Conservation (phyloP, 2,113 vertebrate genomes). For the Limnothrissa miodon region DNA sequence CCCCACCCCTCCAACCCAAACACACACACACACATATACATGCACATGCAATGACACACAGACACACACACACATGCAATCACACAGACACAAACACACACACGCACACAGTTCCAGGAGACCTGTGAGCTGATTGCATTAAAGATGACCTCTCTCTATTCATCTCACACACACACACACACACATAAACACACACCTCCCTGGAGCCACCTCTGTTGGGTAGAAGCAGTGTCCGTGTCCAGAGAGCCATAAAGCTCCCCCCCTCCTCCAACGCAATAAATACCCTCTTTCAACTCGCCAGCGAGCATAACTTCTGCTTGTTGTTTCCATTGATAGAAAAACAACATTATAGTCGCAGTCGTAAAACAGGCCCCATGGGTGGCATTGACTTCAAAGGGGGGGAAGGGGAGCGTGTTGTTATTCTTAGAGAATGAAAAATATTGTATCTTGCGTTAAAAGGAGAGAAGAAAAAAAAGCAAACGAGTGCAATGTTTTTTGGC, state of each 20-base stretch:
- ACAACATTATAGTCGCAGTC: slow-evolving; percentile 32
- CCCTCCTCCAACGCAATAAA: slow-evolving; percentile 38
- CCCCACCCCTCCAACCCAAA: no score
- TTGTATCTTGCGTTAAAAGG: slow-evolving; percentile 24
- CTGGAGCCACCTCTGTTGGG: slow-evolving; percentile 15
- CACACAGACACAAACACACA: no score
- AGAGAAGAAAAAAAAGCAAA: not conserved
- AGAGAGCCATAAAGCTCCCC: slow-evolving; percentile 39
- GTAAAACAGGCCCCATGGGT: slow-evolving; percentile 22
- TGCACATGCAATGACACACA: no score
- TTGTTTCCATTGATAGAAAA: slow-evolving; percentile 47
- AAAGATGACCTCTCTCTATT: no score
- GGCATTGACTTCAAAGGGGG: slow-evolving; percentile 45
- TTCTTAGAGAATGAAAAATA: slow-evolving; percentile 36
- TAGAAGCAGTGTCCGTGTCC: slow-evolving; percentile 32
- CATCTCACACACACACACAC: no score
- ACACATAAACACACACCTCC: slow-evolving; percentile 2
- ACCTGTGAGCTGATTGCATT: no score
- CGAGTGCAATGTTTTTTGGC: not conserved
- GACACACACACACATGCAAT: no score
- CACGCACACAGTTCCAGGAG: no score
- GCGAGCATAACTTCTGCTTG: slow-evolving; percentile 28
- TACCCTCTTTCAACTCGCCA: slow-evolving; percentile 37
- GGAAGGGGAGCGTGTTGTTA: slow-evolving; percentile 22
- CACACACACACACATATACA: no score